phyloP scores from a whole-genome alignment of 2,797 vertebrate species.

The Enteromius radiatus region DNA sequence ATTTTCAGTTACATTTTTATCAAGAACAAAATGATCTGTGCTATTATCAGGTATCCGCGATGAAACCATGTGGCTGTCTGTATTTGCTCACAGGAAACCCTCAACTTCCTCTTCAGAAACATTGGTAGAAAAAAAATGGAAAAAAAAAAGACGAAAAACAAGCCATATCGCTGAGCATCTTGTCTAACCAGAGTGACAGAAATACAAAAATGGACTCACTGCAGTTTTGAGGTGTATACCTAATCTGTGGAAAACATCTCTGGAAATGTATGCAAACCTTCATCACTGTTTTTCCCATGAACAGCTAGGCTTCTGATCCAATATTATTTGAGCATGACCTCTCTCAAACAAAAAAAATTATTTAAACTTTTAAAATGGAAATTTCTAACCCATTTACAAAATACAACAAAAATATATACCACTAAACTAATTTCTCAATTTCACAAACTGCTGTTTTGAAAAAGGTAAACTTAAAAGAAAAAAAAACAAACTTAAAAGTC shows the following conservation, averaged over 20 bases:
- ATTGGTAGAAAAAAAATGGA: not conserved
- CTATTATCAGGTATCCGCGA: constrained; percentile 18
- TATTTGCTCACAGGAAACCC: constrained; percentile 38
- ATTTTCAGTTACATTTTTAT: not conserved
- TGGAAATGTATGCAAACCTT: not conserved
- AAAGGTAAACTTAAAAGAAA: not conserved
- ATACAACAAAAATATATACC: not conserved
- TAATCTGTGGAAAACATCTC: not conserved
- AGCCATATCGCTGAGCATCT: not conserved
- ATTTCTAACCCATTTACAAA: not conserved
- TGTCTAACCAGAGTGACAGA: not conserved
- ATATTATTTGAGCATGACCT: not conserved
- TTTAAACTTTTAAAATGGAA: not conserved
- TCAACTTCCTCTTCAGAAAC: constrained; percentile 38
- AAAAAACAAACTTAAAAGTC: not conserved
- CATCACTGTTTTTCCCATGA: not conserved
- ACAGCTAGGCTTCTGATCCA: not conserved
- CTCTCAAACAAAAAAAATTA: no score
- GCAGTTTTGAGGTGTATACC: not conserved
- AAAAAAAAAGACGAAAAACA: not conserved
- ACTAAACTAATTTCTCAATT: not conserved
- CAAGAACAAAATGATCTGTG: not conserved
- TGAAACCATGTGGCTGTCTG: not conserved
- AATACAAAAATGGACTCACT: not conserved
- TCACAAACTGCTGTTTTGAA: not conserved